Percentiles rank a stretch among this genome's conserved stretches.
Conservation (phyloP, 2,888 invertebrate genomes). For the Netelia fuscicornis region DNA sequence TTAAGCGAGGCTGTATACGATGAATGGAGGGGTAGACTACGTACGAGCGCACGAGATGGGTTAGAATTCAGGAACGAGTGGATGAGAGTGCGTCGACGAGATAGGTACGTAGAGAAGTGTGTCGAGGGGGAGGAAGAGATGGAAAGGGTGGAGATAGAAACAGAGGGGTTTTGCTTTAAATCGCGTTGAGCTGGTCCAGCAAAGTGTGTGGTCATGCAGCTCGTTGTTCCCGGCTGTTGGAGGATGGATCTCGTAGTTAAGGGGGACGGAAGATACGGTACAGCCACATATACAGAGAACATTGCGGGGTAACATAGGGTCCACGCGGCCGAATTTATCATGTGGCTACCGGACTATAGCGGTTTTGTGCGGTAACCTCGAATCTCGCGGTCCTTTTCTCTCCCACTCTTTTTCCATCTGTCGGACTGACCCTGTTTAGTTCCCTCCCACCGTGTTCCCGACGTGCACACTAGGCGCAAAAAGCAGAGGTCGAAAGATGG, state of each 20-base stretch:
- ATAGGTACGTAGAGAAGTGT: constrained; percentile 11
- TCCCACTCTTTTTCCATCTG: constrained; percentile 8
- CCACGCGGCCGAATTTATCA: constrained; percentile 58
- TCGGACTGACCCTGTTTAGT: constrained; percentile 14
- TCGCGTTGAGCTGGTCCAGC: constrained; percentile 44
- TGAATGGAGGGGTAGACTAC: neutral
- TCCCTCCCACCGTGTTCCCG: neutral
- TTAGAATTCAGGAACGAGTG: neutral
- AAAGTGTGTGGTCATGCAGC: constrained; percentile 57
- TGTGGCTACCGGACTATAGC: constrained; percentile 38
- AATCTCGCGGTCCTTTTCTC: constrained; percentile 13
- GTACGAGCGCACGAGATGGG: neutral
- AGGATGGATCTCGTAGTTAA: constrained; percentile 56
- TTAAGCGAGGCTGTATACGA: constrained; percentile 10
- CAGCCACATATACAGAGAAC: constrained; percentile 13
- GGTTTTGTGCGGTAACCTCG: constrained; percentile 8
- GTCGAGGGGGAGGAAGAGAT: neutral
- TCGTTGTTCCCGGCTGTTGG: constrained; percentile 58
- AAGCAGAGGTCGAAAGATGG: neutral
- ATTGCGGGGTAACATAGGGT: constrained; percentile 13
- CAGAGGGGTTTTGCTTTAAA: constrained; percentile 40
- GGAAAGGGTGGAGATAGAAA: neutral
- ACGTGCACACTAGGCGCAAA: neutral
- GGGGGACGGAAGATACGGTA: constrained; percentile 13
- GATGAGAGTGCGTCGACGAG: constrained; percentile 20